Percentiles rank a stretch among this genome's conserved stretches.
These are phyloP conservation scores for Smithornis capensis DNA, from an alignment of 2,113 vertebrate genomes.

Conservation along the genomic window DNA sequence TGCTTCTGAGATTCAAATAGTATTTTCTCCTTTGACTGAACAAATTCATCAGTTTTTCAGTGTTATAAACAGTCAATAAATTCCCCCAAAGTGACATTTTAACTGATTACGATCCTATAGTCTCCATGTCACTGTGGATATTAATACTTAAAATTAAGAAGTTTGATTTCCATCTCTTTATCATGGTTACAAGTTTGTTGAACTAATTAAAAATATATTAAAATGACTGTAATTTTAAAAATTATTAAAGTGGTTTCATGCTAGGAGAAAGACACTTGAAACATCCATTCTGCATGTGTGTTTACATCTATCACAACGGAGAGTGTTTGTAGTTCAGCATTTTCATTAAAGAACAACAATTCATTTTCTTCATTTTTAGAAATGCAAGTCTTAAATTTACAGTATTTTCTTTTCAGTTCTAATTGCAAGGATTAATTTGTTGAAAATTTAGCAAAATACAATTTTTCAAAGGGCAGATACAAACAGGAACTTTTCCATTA, in stretches of 20 bases:
- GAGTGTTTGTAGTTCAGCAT: background rate
- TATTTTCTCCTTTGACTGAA: background rate
- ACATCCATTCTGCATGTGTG: background rate
- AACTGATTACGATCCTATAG: background rate
- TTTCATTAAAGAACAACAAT: background rate
- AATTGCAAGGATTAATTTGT: background rate
- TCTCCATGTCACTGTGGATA: background rate
- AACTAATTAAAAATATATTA: constrained; percentile 31
- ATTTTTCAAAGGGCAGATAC: background rate
- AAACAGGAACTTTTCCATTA: background rate
- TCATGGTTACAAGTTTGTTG: background rate
- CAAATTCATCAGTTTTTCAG: background rate
- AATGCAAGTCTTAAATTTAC: background rate
- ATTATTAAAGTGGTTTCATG: constrained; percentile 19
- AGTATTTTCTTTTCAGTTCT: background rate
- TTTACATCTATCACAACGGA: background rate
- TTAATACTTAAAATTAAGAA: background rate
- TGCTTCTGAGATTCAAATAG: background rate
- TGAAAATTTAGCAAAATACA: background rate
- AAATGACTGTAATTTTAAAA: constrained; percentile 1
- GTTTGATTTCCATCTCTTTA: constrained; percentile 12
- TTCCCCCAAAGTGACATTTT: background rate
- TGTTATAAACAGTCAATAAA: background rate
- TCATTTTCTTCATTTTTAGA: background rate
- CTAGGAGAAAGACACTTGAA: background rate